phyloP scores from a whole-genome alignment of 2,797 vertebrate genomes.

The Macroramphosus scolopax region DNA sequence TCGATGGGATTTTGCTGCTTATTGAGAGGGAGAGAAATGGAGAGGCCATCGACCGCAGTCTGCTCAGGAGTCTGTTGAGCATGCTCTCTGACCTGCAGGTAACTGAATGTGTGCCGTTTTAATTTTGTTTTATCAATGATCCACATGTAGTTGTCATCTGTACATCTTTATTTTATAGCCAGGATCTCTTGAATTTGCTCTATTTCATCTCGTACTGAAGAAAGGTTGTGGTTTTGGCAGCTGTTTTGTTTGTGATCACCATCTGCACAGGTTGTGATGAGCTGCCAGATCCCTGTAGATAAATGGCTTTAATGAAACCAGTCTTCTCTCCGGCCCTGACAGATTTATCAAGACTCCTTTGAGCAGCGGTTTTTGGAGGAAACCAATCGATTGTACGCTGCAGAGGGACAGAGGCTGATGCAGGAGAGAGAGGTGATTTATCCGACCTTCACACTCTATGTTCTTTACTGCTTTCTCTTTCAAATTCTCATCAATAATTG shows the following conservation, averaged over 20 bases:
- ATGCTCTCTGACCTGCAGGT: conserved; percentile 99
- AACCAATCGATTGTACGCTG: conserved; percentile 94
- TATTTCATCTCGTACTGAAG: not conserved
- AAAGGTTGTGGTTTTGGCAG: not conserved
- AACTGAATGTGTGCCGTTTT: not conserved
- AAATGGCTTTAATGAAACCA: conserved; percentile 47
- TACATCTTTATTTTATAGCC: not conserved
- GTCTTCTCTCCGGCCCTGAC: conserved; percentile 31
- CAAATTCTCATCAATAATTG: not conserved
- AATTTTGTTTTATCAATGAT: not conserved
- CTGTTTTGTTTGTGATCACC: conserved; percentile 28
- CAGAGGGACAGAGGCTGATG: conserved; percentile 98
- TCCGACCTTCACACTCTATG: conserved; percentile 3
- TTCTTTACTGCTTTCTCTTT: conserved; percentile 5
- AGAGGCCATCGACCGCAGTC: conserved; percentile 94
- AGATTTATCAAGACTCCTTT: conserved; percentile 99
- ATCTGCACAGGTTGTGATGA: conserved; percentile 12
- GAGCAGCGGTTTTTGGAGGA: conserved; percentile 97
- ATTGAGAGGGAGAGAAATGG: conserved; percentile 95
- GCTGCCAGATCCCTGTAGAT: conserved; percentile 34
- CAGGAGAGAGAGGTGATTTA: conserved; percentile 95
- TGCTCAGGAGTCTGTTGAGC: conserved; percentile 94
- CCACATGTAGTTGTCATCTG: not conserved
- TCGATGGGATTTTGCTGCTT: conserved; percentile 94
- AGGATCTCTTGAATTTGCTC: conserved; percentile 2